phyloP scores from a whole-genome alignment of 64 coral and sea anemone species.

The Trachythela sp. region DNA sequence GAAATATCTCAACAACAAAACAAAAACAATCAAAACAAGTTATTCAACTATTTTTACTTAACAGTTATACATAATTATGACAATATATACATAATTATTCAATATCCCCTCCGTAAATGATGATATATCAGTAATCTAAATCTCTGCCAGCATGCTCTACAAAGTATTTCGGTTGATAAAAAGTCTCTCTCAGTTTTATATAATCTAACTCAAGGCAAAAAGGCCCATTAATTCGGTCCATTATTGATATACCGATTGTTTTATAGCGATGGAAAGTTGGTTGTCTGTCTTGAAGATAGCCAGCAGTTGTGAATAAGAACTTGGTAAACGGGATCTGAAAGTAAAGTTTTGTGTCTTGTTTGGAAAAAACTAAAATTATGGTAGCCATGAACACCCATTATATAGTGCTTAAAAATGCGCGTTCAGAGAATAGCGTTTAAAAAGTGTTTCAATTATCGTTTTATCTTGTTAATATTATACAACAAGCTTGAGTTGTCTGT shows the following conservation, averaged over 20 bases:
- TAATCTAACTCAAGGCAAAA: conserved; percentile 92
- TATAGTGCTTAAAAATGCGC: too few relatives aligned
- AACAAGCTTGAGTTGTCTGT: too few relatives aligned
- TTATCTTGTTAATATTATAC: too few relatives aligned
- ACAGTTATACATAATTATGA: too few relatives aligned
- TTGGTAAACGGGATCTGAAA: conserved; percentile 90
- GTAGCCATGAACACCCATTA: background rate
- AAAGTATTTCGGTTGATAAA: conserved; percentile 94
- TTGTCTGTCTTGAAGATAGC: conserved; percentile 94
- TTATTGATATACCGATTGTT: conserved; percentile 86
- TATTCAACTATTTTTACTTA: too few relatives aligned
- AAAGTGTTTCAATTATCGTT: too few relatives aligned
- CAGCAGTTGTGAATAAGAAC: conserved; percentile 89
- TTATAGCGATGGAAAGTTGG: conserved; percentile 82
- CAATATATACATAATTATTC: too few relatives aligned
- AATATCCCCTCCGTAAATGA: too few relatives aligned
- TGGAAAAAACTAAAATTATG: background rate
- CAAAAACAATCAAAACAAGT: too few relatives aligned
- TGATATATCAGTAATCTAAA: background rate
- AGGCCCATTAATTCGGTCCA: conserved; percentile 74
- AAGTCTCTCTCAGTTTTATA: conserved; percentile 68
- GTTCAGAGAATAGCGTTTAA: too few relatives aligned
- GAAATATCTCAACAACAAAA: too few relatives aligned
- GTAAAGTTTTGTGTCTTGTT: background rate
- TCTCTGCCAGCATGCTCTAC: conserved; percentile 62